Percentiles rank a stretch among this genome's conserved stretches.
Conservation (phyloP, 2,797 vertebrate species). For the Sylvilagus floridanus region DNA sequence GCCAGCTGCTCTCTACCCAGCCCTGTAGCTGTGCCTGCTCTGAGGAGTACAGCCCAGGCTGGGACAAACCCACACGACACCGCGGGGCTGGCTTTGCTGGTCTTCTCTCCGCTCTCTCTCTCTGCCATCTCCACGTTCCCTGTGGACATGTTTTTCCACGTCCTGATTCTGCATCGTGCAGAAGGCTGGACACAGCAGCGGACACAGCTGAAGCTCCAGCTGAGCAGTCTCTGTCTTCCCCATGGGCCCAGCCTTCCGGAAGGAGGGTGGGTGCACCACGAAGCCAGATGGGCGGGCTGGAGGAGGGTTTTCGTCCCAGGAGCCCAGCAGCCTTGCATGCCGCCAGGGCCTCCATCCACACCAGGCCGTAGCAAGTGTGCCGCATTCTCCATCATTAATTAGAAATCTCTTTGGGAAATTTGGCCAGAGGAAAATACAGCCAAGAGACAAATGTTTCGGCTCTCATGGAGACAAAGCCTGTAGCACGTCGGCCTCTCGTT, state of each 20-base stretch:
- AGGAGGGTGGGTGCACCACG: not conserved
- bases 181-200: not conserved
- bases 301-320: too few relatives aligned
- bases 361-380: not conserved
- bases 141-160: not conserved
- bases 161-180: rapidly evolving
- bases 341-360: not conserved
- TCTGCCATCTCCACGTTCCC: too few relatives aligned
- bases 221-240: too few relatives aligned
- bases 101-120: too few relatives aligned
- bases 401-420: not conserved
- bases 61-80: too few relatives aligned
- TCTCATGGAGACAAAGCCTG: not conserved
- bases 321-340: not conserved
- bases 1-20: too few relatives aligned
- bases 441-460: not conserved
- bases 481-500: not conserved
- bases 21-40: too few relatives aligned
- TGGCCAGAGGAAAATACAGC: not conserved
- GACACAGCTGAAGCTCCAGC: not conserved
- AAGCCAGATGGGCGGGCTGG: not conserved
- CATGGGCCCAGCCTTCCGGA: rapidly evolving
- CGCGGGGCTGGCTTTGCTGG: too few relatives aligned
- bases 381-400: not conserved
- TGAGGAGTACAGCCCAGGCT: too few relatives aligned